Evolutionary conservation across 2,113 vertebrate species (phyloP).

Genomic region (Malaclemys terrapin): DNA sequence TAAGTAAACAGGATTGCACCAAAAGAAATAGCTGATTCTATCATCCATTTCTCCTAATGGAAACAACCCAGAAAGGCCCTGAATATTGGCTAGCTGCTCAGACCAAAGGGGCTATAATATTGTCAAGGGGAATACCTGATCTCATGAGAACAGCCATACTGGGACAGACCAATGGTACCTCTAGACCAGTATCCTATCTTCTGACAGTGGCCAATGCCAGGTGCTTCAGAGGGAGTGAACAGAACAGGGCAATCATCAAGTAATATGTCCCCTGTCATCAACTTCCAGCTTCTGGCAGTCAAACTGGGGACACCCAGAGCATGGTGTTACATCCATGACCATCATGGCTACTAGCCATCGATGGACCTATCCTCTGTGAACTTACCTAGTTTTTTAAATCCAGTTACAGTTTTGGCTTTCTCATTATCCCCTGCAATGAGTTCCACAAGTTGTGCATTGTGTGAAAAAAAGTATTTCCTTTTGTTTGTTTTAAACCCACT

Average conservation of each 20-base stretch:
- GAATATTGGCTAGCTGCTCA: too few species aligned
- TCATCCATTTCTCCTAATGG: too few species aligned
- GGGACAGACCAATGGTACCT: too few species aligned
- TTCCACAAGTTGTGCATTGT: neutral
- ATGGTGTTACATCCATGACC: neutral
- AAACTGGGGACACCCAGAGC: neutral
- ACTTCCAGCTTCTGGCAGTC: neutral
- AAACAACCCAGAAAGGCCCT: too few species aligned
- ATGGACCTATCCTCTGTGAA: neutral
- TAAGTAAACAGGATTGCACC: too few species aligned
- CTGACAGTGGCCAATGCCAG: too few species aligned
- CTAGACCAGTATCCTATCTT: too few species aligned
- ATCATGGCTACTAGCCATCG: neutral
- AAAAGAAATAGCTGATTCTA: too few species aligned
- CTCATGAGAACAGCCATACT: too few species aligned
- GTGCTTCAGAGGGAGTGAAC: too few species aligned
- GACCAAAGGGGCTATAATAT: too few species aligned
- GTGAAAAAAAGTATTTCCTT: neutral
- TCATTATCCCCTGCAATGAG: neutral
- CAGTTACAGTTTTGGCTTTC: neutral
- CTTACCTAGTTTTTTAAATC: neutral
- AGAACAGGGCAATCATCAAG: neutral
- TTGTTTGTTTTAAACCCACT: neutral
- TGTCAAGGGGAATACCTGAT: too few species aligned
- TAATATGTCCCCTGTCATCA: neutral